phyloP scores from a whole-genome alignment of 2,888 invertebrate species.

The Lochmaea crataegi region DNA sequence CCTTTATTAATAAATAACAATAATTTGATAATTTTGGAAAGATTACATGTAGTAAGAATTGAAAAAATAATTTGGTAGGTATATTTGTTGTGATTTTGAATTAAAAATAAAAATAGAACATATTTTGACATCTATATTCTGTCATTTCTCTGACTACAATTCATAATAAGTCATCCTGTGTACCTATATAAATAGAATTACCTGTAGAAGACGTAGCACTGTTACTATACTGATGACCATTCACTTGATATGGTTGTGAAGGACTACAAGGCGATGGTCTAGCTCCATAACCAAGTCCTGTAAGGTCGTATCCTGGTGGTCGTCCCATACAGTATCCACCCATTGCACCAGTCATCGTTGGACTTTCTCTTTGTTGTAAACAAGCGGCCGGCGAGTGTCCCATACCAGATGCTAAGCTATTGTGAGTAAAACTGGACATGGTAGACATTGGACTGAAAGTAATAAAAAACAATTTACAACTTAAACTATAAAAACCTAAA shows the following conservation, averaged over 20 bases:
- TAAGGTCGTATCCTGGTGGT: constrained; percentile 69
- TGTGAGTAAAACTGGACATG: constrained; percentile 69
- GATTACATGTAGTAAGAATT: too few species aligned
- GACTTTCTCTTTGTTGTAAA: constrained; percentile 70
- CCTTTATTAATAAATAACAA: too few species aligned
- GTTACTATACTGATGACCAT: constrained; percentile 67
- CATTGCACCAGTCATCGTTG: constrained; percentile 64
- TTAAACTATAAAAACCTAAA: not conserved
- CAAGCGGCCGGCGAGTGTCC: constrained; percentile 70
- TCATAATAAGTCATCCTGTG: too few species aligned
- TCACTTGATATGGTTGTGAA: constrained; percentile 76
- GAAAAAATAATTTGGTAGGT: too few species aligned
- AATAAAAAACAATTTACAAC: not conserved
- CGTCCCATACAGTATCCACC: constrained; percentile 69
- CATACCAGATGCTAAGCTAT: constrained; percentile 61
- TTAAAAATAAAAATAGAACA: too few species aligned
- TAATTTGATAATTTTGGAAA: too few species aligned
- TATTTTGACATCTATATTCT: too few species aligned
- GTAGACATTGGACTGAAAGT: constrained; percentile 68
- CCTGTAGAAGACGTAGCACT: constrained; percentile 70
- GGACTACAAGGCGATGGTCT: constrained; percentile 76
- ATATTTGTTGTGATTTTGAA: too few species aligned
- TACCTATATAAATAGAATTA: constrained; percentile 47
- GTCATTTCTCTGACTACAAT: too few species aligned
- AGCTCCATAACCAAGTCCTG: constrained; percentile 68